Evolutionary conservation across 2,113 vertebrate species (phyloP).

Genomic region (Apus apus): DNA sequence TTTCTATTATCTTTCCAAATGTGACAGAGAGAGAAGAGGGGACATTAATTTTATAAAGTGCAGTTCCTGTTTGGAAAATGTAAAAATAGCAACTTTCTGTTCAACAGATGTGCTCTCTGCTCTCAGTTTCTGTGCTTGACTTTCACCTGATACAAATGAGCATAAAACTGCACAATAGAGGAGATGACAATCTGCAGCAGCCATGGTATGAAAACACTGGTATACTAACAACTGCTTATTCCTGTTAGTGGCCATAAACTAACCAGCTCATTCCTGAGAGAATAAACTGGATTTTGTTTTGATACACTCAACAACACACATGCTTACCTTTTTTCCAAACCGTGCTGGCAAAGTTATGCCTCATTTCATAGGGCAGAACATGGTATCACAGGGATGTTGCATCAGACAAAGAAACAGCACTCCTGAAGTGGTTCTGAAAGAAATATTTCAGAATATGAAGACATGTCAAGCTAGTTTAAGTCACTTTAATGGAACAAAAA

Average conservation of each 20-base stretch:
- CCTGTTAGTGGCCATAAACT: background rate
- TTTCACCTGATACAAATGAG: background rate
- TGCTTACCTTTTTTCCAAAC: background rate
- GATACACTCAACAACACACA: background rate
- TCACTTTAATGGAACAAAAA: background rate
- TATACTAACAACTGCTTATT: background rate
- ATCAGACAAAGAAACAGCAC: background rate
- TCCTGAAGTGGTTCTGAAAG: background rate
- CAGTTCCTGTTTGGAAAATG: background rate
- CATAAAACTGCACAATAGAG: background rate
- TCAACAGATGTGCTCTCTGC: background rate
- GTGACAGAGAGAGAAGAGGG: background rate
- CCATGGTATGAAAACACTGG: background rate
- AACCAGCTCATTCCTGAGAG: background rate
- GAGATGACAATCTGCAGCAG: background rate
- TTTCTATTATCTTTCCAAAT: conserved; percentile 14
- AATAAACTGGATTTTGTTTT: background rate
- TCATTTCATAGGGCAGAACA: background rate
- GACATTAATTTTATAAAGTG: background rate
- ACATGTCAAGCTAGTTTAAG: background rate
- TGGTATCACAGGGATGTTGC: fast-evolving
- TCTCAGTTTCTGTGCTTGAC: background rate
- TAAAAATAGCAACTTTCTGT: background rate
- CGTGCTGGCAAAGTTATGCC: background rate
- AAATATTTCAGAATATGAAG: background rate